Evolutionary conservation across 2,797 vertebrate genomes (phyloP).

Genomic region (Pelochelys cantorii): DNA sequence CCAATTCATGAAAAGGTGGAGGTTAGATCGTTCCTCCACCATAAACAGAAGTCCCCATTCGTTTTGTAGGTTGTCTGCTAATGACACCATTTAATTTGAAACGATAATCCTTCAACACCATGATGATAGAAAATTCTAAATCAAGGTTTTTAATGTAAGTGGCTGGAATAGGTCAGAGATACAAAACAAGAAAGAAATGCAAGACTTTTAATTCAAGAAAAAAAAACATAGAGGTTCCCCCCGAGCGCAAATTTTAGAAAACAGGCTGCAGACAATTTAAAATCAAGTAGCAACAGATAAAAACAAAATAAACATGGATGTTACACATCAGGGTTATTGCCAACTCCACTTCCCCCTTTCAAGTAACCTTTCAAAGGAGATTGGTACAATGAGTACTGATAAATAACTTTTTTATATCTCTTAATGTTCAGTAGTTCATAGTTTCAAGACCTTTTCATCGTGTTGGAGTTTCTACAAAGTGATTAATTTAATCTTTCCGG

Average conservation of each 20-base stretch:
- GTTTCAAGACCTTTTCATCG: neutral
- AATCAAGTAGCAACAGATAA: neutral
- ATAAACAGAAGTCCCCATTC: neutral
- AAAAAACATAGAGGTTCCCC: rapidly evolving
- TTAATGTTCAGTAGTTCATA: neutral
- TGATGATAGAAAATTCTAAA: neutral
- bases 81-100: neutral
- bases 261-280: rapidly evolving
- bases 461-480: neutral
- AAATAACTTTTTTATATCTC: neutral
- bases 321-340: neutral
- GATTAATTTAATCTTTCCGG: neutral
- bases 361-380: neutral
- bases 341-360: neutral
- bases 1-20: neutral
- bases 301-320: neutral
- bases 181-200: neutral
- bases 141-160: neutral
- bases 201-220: neutral
- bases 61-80: neutral
- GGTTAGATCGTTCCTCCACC: neutral
- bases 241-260: rapidly evolving
- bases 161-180: neutral
- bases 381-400: rapidly evolving
- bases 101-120: neutral